A percentile compares a stretch with the other conserved stretches of the same genome.
Conservation (phyloP, 2,797 vertebrate species). For the Trachurus trachurus region DNA sequence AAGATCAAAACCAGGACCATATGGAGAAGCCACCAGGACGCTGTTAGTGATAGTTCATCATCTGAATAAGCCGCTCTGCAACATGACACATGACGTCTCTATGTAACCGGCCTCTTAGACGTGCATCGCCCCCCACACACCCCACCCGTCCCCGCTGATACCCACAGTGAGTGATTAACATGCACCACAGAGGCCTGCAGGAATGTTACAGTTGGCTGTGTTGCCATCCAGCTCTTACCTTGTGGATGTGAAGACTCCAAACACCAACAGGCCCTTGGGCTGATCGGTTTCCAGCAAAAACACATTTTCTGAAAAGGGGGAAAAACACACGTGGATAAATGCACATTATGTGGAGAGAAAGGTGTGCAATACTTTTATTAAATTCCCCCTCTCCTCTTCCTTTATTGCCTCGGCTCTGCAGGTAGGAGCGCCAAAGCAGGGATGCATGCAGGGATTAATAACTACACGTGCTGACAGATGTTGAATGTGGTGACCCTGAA, state of each 20-base stretch:
- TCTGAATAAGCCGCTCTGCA: conserved; percentile 21
- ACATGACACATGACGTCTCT: conserved; percentile 47
- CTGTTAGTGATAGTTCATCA: conserved; percentile 39
- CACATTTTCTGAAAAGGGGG: conserved; percentile 90
- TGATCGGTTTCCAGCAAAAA: conserved; percentile 97
- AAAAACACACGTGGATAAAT: conserved; percentile 38
- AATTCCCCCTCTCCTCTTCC: neutral
- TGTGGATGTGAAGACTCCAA: conserved; percentile 97
- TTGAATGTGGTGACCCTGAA: conserved; percentile 14
- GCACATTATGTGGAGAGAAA: neutral
- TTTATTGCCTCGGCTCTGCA: conserved; percentile 10
- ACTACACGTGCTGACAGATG: conserved; percentile 41
- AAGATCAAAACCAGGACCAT: conserved; percentile 35
- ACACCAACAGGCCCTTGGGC: conserved; percentile 93
- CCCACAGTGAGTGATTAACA: conserved; percentile 50
- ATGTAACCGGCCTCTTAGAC: conserved; percentile 28
- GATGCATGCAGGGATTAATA: conserved; percentile 24
- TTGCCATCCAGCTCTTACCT: conserved; percentile 84
- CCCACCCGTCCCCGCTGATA: conserved; percentile 26
- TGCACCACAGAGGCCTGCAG: conserved; percentile 43
- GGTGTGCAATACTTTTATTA: conserved; percentile 12
- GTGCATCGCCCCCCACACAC: conserved; percentile 1
- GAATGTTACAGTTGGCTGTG: conserved; percentile 63
- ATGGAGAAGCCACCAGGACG: conserved; percentile 23
- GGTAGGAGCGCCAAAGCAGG: conserved; percentile 8